Evolutionary conservation across 2,888 invertebrate species (phyloP), one percentile per base, ranked within the genome.

Genomic region (Polydrusus tereticollis): DNA sequence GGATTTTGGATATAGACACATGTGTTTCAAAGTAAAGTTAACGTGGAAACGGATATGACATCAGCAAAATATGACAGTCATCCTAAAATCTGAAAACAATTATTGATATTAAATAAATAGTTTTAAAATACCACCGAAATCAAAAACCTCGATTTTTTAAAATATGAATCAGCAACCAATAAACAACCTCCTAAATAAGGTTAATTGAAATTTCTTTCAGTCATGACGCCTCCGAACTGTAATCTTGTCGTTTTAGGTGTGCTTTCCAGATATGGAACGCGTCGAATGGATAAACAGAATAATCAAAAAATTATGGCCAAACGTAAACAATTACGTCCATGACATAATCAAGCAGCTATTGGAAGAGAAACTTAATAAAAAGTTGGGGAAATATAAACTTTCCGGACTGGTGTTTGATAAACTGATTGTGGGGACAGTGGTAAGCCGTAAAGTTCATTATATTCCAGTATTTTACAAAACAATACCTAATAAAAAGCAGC

Each of bases 201-300:
- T 23, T 43, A 4, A 57, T 59, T 38, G 41, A 29, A 59, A 12
- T 45, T 59, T 12, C 18, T 47, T 57, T n/a, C 14, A 10, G 2
- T 6, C 33, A 33, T 4, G 33, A 4, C 6, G 33, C 7, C 33
- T 10, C 7, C 1, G 8, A 2, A 7, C 8, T 33, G 5, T 38
- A 12, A 45, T 38, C 59, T 36, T 45, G 43, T 29, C 36, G 23
- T 74, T 75, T 55, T 64, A 79, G 94, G 94, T 97, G 3, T 95
- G 94, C 84, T 98, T 98, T 83, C 98, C 97, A 0, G 97, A 98
- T 85, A 92, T 97, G 47, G 98, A 98, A 85, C 90, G 97, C 77
- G 96, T 95, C 33, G 98, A 98, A 88, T 98, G 98, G 98, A 83
- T 98, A 43, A 98, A 98, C 85, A 93, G 93, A 88, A 93, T 95